Evolutionary conservation across 2,888 invertebrate species (phyloP).

Genomic region (Plebejus anna): DNA sequence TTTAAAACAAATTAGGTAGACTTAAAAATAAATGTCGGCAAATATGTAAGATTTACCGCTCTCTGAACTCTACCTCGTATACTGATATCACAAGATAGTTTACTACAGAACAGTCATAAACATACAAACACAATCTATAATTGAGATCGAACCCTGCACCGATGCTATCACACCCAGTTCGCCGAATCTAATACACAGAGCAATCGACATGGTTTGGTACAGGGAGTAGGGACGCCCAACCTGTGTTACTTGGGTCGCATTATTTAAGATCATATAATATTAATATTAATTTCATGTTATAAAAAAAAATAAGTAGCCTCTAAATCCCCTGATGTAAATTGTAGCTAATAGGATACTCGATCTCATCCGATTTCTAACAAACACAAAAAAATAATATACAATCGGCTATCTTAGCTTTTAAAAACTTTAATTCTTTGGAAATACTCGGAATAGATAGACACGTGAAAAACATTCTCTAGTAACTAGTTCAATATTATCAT

Average conservation of each 20-base stretch:
- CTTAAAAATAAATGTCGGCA: background rate
- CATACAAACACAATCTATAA: conserved; percentile 28
- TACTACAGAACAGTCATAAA: background rate
- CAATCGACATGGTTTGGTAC: conserved; percentile 25
- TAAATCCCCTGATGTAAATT: too few relatives aligned
- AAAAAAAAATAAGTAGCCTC: too few relatives aligned
- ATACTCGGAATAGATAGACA: too few relatives aligned
- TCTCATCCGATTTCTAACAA: too few relatives aligned
- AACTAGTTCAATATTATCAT: too few relatives aligned
- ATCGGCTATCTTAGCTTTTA: too few relatives aligned
- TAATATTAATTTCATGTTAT: too few relatives aligned
- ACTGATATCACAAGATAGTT: background rate
- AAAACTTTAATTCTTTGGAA: too few relatives aligned
- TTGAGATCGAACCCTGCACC: conserved; percentile 20
- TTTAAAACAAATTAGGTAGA: background rate
- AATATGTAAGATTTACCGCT: background rate
- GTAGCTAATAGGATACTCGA: too few relatives aligned
- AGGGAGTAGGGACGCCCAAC: conserved; percentile 12
- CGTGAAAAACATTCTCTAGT: too few relatives aligned
- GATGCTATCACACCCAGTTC: conserved; percentile 10
- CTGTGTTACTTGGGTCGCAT: background rate
- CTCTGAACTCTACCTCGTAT: background rate
- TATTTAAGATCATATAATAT: too few relatives aligned
- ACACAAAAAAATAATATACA: too few relatives aligned
- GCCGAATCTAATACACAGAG: conserved; percentile 29